Evolutionary conservation across 2,888 invertebrate species (phyloP), one percentile per base, ranked within the genome.

Genomic region (Ametastegia equiseti): DNA sequence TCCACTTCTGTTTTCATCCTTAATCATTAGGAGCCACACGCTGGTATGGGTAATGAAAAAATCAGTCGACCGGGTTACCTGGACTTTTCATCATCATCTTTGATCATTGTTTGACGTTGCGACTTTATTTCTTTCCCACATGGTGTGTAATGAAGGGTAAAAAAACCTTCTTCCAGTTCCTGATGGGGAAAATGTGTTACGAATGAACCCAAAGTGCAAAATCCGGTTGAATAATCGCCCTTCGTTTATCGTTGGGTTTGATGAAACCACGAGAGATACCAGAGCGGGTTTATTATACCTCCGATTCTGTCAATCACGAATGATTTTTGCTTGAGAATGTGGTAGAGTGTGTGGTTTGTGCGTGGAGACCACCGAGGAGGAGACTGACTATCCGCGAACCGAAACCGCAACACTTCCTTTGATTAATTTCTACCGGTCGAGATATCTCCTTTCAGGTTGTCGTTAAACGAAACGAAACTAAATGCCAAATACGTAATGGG

Each of bases 301-400:
- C 83, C 54, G 83, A 86, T 86, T 87, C 84, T 83, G 85, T 87
- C 86, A 87, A 86, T 88, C 85, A 65, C n/a, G 13, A 83, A 81
- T 30, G 77, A 82, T 83, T 85, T 83, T 84, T 85, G 69, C 45
- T 69, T 9, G 13, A 57, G 13, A 27, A 11, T 27, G 87, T 80
- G 85, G 85, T 82, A 50, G 79, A 77, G 84, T 83, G 39, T 36
- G 23, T 33, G 23, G 67, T 67, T 11, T 11, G 23, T 39, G n/a
- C 67, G 23, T n/a, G n/a, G n/a, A n/a, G 3, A 7, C 36, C 9
- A 42, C 67, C 9, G 67, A 3, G 47, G 45, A n/a, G n/a, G n/a
- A n/a, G n/a, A n/a, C n/a, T n/a, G n/a, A n/a, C n/a, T n/a, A n/a
- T n/a, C n/a, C n/a, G n/a, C n/a, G n/a, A 60, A 77, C 71, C 65